phyloP scores from a whole-genome alignment of 1,140 invertebrate genomes.

The Reticulitermes speratus region DNA sequence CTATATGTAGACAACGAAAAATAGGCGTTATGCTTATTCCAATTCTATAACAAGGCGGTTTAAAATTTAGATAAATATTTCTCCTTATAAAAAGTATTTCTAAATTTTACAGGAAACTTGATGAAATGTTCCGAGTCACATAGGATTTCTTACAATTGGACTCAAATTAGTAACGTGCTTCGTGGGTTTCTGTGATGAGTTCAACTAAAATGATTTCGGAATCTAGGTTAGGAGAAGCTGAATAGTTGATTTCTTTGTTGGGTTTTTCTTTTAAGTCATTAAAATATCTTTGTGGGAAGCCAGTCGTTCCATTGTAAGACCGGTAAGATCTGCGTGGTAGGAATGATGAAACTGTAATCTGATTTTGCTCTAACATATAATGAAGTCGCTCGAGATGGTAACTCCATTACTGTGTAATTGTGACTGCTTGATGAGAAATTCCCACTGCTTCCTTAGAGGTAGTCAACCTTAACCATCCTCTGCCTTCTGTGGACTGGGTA shows the following conservation, averaged over 20 bases:
- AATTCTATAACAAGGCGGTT: no score
- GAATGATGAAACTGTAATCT: background rate
- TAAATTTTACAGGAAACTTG: no score
- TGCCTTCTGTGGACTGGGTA: background rate
- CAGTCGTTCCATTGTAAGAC: background rate
- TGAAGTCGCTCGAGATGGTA: background rate
- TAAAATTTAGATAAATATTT: no score
- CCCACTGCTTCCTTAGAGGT: background rate
- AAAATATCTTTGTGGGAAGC: background rate
- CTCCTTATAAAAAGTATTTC: no score
- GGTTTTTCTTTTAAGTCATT: background rate
- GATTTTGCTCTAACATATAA: background rate
- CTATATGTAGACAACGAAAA: no score
- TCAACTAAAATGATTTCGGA: background rate
- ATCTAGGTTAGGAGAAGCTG: background rate
- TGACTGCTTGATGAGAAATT: constrained; percentile 6
- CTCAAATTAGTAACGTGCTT: no score
- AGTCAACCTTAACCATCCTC: background rate
- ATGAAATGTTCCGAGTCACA: no score
- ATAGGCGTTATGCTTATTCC: no score
- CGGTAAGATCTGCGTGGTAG: background rate
- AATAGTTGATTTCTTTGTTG: background rate
- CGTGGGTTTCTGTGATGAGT: background rate
- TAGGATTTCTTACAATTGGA: no score
- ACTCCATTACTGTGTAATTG: background rate